A percentile compares a stretch with the other conserved stretches of the same genome.
Evolutionary conservation across 2,888 invertebrate species (phyloP).

Genomic region (Labia minor): DNA sequence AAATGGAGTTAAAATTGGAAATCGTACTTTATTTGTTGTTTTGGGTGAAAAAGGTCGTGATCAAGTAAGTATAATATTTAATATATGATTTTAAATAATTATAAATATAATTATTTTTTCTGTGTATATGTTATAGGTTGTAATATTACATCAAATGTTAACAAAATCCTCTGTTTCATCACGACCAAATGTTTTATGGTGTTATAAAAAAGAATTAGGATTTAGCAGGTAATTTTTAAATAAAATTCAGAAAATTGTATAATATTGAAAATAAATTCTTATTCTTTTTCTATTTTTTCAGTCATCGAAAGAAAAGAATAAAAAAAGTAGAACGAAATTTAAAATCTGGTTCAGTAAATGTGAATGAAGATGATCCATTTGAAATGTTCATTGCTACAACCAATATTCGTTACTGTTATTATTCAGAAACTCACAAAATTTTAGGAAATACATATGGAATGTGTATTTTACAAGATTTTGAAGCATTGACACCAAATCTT

Average conservation of each 20-base stretch:
- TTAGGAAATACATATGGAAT: constrained; percentile 94
- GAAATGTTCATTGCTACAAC: constrained; percentile 93
- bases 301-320: constrained; percentile 87
- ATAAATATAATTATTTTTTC: neutral
- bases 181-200: constrained; percentile 92
- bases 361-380: constrained; percentile 92
- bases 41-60: constrained; percentile 94
- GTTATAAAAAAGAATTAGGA: constrained; percentile 92
- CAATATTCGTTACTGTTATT: constrained; percentile 93
- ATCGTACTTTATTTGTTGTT: constrained; percentile 87
- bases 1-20: constrained; percentile 83
- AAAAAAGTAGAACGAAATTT: constrained; percentile 72
- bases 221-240: constrained; percentile 57
- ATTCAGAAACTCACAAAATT: constrained; percentile 94
- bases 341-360: constrained; percentile 73
- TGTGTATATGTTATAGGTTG: constrained; percentile 53
- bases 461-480: constrained; percentile 90
- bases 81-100: no score
- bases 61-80: constrained; percentile 52
- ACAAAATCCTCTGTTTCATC: constrained; percentile 89
- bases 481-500: constrained; percentile 93
- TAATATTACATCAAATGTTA: constrained; percentile 93
- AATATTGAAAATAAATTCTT: no score
- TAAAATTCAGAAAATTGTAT: no score
- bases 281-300: constrained; percentile 31